These are phyloP conservation scores for Anolis sagrei DNA, from an alignment of 2,113 vertebrate species.

Conservation along the genomic window DNA sequence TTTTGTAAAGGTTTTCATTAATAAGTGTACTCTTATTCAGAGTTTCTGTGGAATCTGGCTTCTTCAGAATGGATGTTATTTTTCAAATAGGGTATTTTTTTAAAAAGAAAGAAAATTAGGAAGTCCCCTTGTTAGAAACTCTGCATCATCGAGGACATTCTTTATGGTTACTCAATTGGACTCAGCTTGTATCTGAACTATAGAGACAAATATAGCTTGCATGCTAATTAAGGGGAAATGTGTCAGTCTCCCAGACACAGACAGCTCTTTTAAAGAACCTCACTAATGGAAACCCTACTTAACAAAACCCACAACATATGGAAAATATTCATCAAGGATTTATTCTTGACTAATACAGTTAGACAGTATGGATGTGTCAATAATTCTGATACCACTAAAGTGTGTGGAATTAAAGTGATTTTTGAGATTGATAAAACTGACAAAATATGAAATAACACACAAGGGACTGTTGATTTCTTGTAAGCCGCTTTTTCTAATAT, in stretches of 20 bases:
- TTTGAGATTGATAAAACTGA: background rate
- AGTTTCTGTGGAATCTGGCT: conserved; percentile 32
- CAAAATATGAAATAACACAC: background rate
- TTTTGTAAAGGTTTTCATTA: background rate
- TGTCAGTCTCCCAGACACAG: conserved; percentile 39
- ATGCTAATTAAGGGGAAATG: conserved; percentile 32
- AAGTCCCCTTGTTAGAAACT: conserved; percentile 74
- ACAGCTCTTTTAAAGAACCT: background rate
- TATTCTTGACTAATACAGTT: background rate
- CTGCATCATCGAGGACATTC: conserved; percentile 64
- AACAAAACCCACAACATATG: background rate
- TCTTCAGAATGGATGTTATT: conserved; percentile 64
- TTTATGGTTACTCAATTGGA: conserved; percentile 62
- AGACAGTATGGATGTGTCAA: background rate
- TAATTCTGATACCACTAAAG: background rate
- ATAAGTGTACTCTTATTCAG: background rate
- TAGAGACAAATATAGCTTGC: conserved; percentile 13
- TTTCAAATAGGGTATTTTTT: conserved; percentile 51
- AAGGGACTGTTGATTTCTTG: background rate
- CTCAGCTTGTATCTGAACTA: conserved; percentile 56
- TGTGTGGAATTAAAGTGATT: background rate
- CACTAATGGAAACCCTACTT: background rate
- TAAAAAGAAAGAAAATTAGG: conserved; percentile 51
- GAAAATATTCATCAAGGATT: background rate
- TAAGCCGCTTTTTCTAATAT: background rate